phyloP scores from a whole-genome alignment of 2,888 invertebrate genomes.

The Nysson spinosus region DNA sequence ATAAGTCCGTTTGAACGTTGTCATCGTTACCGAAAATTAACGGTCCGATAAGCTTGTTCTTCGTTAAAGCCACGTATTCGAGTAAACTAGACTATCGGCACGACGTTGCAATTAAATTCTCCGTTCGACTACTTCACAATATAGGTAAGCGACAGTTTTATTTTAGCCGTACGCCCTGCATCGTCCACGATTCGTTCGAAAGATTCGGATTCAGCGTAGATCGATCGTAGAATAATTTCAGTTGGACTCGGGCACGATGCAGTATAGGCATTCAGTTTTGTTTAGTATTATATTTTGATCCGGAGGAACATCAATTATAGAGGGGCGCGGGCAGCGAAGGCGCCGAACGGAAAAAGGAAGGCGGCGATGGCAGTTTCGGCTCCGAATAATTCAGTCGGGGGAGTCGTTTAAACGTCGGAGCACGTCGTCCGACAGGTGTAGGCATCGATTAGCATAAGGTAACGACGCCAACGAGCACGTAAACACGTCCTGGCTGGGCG shows the following conservation, averaged over 20 bases:
- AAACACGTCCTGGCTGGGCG: conserved; percentile 62
- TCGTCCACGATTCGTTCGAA: too few relatives aligned
- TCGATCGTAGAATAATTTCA: conserved; percentile 1
- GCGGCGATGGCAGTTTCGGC: conserved; percentile 47
- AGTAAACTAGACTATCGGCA: conserved; percentile 25
- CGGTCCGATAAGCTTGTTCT: conserved; percentile 47
- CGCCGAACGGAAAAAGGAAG: conserved; percentile 40
- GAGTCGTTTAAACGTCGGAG: conserved; percentile 63
- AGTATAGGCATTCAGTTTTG: conserved; percentile 18
- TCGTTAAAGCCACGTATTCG: conserved; percentile 12
- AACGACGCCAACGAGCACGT: conserved; percentile 67
- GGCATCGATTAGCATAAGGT: conserved; percentile 73
- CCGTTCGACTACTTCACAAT: not conserved
- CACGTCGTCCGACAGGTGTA: conserved; percentile 69
- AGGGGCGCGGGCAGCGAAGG: conserved; percentile 14
- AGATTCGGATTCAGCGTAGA: too few relatives aligned
- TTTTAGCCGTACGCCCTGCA: too few relatives aligned
- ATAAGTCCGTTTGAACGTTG: conserved; percentile 42
- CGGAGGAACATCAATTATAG: conserved; percentile 15
- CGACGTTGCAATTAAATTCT: not conserved
- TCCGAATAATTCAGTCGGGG: conserved; percentile 61
- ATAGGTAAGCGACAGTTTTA: too few relatives aligned
- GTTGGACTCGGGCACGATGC: too few relatives aligned
- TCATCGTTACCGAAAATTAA: conserved; percentile 50
- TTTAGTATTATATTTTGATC: conserved; percentile 32